phyloP scores from a whole-genome alignment of 2,888 invertebrate species.

The Pollenia amentaria region DNA sequence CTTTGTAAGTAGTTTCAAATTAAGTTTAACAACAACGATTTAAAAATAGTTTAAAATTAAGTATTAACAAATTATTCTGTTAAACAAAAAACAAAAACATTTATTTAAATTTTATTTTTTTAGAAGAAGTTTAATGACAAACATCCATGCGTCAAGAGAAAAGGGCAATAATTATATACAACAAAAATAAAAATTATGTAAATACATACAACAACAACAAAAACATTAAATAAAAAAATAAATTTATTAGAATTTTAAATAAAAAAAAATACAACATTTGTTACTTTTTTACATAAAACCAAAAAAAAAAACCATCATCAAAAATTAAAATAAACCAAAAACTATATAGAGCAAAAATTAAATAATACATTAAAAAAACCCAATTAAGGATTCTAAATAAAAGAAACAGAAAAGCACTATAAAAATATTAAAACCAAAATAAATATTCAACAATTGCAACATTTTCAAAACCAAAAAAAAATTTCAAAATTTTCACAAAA shows the following conservation, averaged over 20 bases:
- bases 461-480: constrained; percentile 46
- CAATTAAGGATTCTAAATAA: constrained; percentile 42
- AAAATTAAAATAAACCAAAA: constrained; percentile 36
- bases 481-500: constrained; percentile 57
- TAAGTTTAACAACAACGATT: constrained; percentile 63
- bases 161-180: constrained; percentile 74
- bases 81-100: constrained; percentile 9
- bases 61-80: constrained; percentile 33
- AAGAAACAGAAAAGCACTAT: constrained; percentile 40
- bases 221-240: constrained; percentile 38
- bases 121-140: constrained; percentile 66
- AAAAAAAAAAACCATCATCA: constrained; percentile 42
- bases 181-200: constrained; percentile 53
- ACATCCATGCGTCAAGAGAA: constrained; percentile 72
- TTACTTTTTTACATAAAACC: constrained; percentile 73
- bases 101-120: constrained; percentile 34
- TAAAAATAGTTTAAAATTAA: constrained; percentile 44
- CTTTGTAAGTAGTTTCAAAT: constrained; percentile 52
- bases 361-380: constrained; percentile 27
- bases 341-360: constrained; percentile 67
- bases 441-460: constrained; percentile 51
- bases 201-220: constrained; percentile 53
- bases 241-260: constrained; percentile 59
- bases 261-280: constrained; percentile 57
- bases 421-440: constrained; percentile 35